Conservation (phyloP, 35 echinoderm and acorn worm species). For the Apostichopus parvimensis region DNA sequence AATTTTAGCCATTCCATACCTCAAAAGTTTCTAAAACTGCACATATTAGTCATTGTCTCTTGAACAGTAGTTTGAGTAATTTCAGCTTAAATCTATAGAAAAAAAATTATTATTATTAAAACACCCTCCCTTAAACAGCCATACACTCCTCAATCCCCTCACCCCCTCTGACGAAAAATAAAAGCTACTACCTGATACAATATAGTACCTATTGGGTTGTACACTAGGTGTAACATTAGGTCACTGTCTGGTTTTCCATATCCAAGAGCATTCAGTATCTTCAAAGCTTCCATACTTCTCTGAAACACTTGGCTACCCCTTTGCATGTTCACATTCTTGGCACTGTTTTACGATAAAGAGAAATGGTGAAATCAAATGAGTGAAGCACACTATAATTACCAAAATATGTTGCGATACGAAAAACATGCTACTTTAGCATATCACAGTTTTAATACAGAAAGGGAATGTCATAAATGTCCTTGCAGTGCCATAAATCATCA, state of each 20-base stretch:
- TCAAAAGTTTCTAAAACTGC: too few relatives aligned
- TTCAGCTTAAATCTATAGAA: too few relatives aligned
- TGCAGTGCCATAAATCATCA: too few relatives aligned
- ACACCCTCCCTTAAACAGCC: too few relatives aligned
- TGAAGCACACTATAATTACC: too few relatives aligned
- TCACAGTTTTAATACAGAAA: background rate
- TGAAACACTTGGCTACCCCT: slow-evolving; percentile 84
- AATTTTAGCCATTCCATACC: too few relatives aligned
- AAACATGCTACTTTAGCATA: too few relatives aligned
- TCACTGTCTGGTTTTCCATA: slow-evolving; percentile 68
- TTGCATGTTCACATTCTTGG: slow-evolving; percentile 93
- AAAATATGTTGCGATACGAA: too few relatives aligned
- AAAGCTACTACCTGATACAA: background rate
- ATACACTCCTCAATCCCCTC: background rate
- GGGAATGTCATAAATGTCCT: too few relatives aligned
- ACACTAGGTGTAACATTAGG: slow-evolving; percentile 76
- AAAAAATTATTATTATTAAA: too few relatives aligned
- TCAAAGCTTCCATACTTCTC: slow-evolving; percentile 74
- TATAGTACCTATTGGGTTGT: slow-evolving; percentile 83
- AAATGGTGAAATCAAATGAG: background rate
- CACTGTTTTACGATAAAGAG: slow-evolving; percentile 52
- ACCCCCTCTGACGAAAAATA: background rate
- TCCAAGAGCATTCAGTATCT: slow-evolving; percentile 74
- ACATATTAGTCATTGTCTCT: too few relatives aligned
- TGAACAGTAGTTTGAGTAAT: too few relatives aligned